A percentile compares a stretch with the other conserved stretches of the same genome.
phyloP scores from a whole-genome alignment of 2,797 vertebrate genomes.

The Eupleurogrammus muticus region DNA sequence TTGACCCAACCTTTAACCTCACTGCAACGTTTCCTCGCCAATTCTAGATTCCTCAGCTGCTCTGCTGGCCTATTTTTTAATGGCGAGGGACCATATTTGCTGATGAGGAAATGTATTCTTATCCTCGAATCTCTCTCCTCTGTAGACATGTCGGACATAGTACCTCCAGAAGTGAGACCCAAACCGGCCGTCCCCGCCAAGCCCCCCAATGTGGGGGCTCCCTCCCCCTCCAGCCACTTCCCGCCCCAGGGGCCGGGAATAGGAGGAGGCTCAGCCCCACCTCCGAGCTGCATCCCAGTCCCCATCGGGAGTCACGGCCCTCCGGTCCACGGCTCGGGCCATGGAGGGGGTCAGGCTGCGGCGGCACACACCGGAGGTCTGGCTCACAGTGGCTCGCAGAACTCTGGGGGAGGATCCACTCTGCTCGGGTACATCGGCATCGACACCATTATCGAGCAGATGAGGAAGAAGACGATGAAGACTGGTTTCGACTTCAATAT shows the following conservation, averaged over 20 bases:
- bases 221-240: slow-evolving; percentile 76
- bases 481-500: slow-evolving; percentile 98
- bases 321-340: slow-evolving; percentile 27
- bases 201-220: slow-evolving; percentile 84
- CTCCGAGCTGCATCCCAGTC: slow-evolving; percentile 74
- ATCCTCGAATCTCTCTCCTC: slow-evolving; percentile 27
- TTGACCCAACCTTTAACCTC: neutral
- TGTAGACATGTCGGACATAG: slow-evolving; percentile 95
- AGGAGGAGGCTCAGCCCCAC: slow-evolving; percentile 52
- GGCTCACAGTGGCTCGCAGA: slow-evolving; percentile 54
- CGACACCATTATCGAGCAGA: slow-evolving; percentile 98
- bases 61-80: slow-evolving; percentile 55
- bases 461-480: slow-evolving; percentile 99
- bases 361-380: slow-evolving; percentile 51
- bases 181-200: slow-evolving; percentile 95
- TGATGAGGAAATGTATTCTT: slow-evolving; percentile 1
- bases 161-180: slow-evolving; percentile 92
- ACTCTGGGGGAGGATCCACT: slow-evolving; percentile 76
- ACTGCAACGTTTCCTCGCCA: slow-evolving; percentile 19
- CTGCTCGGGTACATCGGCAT: slow-evolving; percentile 97
- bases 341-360: slow-evolving; percentile 38
- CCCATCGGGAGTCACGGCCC: slow-evolving; percentile 68
- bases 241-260: slow-evolving; percentile 70
- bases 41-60: slow-evolving; percentile 19
- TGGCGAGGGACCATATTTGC: neutral